Conservation (phyloP, 2,797 vertebrate genomes). For the Schizopygopsis pylzovi region DNA sequence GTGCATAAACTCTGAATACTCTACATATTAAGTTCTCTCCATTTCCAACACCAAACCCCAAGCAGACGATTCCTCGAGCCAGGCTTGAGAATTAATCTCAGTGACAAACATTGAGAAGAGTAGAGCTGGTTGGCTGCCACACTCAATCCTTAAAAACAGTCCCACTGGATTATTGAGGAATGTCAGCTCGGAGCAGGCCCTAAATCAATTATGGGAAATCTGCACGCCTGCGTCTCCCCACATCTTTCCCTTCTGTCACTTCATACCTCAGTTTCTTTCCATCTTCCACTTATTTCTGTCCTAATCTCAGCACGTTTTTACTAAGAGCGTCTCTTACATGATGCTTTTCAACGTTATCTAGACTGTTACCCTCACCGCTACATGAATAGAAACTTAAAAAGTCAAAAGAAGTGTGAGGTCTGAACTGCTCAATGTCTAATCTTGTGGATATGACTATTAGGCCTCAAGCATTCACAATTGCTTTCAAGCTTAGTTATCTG, state of each 20-base stretch:
- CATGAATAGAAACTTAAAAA: slow-evolving; percentile 4
- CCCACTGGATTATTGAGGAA: slow-evolving; percentile 80
- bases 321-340: not conserved
- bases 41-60: not conserved
- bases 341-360: not conserved
- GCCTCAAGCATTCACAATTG: not conserved
- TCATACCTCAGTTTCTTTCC: slow-evolving; percentile 37
- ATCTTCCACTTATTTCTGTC: slow-evolving; percentile 30
- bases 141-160: slow-evolving; percentile 58
- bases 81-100: slow-evolving; percentile 24
- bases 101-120: slow-evolving; percentile 19
- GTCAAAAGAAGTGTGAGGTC: not conserved
- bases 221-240: slow-evolving; percentile 37
- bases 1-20: not conserved
- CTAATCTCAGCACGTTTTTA: not conserved
- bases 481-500: slow-evolving; percentile 8
- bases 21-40: not conserved
- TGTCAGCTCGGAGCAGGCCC: slow-evolving; percentile 78
- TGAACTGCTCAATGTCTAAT: not conserved
- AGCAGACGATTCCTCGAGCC: slow-evolving; percentile 18
- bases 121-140: slow-evolving; percentile 29
- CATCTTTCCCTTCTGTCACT: slow-evolving; percentile 37
- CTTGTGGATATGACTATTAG: not conserved
- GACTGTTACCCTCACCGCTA: not conserved
- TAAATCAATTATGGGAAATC: slow-evolving; percentile 78